Evolutionary conservation across 2,797 vertebrate genomes (phyloP).

Genomic region (Liparis tanakae): DNA sequence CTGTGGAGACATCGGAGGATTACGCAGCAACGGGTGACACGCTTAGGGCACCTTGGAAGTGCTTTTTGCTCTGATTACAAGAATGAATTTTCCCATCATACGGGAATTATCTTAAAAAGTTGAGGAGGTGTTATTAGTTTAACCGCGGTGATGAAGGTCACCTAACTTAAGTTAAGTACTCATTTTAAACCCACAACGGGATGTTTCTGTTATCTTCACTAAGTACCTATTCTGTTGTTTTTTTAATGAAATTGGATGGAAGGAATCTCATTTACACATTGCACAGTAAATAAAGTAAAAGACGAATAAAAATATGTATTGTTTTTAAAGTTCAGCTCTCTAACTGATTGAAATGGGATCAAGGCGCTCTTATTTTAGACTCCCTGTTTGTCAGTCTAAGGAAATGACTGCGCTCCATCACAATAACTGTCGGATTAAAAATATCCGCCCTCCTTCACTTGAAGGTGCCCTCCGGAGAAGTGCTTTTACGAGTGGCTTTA

Average conservation of each 20-base stretch:
- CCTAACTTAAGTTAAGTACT: not conserved
- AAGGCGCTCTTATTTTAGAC: not conserved
- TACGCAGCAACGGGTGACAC: constrained; percentile 57
- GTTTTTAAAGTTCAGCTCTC: not conserved
- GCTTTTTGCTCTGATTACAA: constrained; percentile 52
- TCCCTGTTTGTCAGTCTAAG: not conserved
- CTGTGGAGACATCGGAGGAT: constrained; percentile 69
- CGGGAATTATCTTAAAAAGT: constrained; percentile 47
- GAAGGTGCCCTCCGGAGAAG: not conserved
- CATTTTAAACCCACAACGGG: not conserved
- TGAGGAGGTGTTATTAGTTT: constrained; percentile 13
- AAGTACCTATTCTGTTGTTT: not conserved
- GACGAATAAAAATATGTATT: not conserved
- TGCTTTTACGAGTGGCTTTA: not conserved
- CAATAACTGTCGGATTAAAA: not conserved
- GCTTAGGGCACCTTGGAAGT: constrained; percentile 47
- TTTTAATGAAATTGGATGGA: not conserved
- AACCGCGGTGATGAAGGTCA: not conserved
- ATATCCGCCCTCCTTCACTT: not conserved
- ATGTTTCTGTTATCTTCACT: not conserved
- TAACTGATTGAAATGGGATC: not conserved
- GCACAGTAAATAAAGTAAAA: not conserved
- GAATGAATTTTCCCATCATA: constrained; percentile 47
- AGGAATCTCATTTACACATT: not conserved
- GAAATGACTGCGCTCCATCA: not conserved